A percentile compares a stretch with the other conserved stretches of the same genome.
phyloP scores from a whole-genome alignment of 2,113 vertebrate species.

The Megaleporinus macrocephalus region DNA sequence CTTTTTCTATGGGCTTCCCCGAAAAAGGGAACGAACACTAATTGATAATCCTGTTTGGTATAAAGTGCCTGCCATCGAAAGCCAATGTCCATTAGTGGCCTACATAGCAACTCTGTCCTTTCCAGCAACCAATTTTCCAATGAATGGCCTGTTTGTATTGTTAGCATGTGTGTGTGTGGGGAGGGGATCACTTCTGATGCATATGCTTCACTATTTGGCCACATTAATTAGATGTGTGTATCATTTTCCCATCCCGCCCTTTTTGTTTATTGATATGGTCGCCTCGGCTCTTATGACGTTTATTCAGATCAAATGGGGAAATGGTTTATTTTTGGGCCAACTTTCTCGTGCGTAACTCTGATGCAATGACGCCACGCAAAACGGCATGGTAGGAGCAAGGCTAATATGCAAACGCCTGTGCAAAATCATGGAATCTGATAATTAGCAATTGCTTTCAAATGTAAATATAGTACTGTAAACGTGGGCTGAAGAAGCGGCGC shows the following conservation, averaged over 20 bases:
- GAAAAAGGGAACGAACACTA: slow-evolving; percentile 18
- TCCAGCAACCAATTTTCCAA: slow-evolving; percentile 47
- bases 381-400: not conserved
- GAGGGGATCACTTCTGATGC: not conserved
- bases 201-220: not conserved
- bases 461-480: slow-evolving; percentile 51
- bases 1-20: slow-evolving; percentile 2
- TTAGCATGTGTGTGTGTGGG: not conserved
- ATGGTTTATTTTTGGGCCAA: not conserved
- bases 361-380: slow-evolving; percentile 32
- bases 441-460: slow-evolving; percentile 64
- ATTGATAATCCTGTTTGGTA: slow-evolving; percentile 17
- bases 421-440: slow-evolving; percentile 67
- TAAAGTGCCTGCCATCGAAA: slow-evolving; percentile 12
- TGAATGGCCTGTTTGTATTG: not conserved
- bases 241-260: not conserved
- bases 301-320: not conserved
- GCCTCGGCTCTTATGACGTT: not conserved
- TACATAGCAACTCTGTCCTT: slow-evolving; percentile 27
- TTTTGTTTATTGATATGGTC: not conserved
- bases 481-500: slow-evolving; percentile 53
- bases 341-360: slow-evolving; percentile 18
- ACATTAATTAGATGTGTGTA: not conserved
- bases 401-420: slow-evolving; percentile 44
- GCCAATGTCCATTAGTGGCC: slow-evolving; percentile 17